These are phyloP conservation scores for Tiphia femorata DNA, from an alignment of 2,888 invertebrate genomes.

Conservation along the genomic window DNA sequence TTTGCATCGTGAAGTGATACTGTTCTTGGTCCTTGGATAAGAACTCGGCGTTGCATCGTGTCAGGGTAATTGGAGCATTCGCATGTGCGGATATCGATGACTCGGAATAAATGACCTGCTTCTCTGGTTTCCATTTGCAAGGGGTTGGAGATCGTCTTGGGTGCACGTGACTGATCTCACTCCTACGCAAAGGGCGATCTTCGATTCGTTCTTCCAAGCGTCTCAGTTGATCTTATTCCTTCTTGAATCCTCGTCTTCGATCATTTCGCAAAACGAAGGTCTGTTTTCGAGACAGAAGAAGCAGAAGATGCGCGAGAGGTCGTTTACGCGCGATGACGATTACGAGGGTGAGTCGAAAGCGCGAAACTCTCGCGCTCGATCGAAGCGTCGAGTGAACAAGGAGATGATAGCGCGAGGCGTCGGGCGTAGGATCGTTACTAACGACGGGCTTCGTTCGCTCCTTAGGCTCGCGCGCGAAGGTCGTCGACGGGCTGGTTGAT, in stretches of 20 bases:
- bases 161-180: no score
- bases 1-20: neutral
- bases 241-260: no score
- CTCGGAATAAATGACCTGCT: no score
- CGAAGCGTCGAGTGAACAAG: slow-evolving; percentile 6
- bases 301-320: no score
- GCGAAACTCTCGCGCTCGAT: slow-evolving; percentile 61
- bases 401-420: slow-evolving; percentile 33
- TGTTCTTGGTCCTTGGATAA: slow-evolving; percentile 30
- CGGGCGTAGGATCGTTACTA: slow-evolving; percentile 29
- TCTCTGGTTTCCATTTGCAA: no score
- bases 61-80: slow-evolving; percentile 39
- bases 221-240: neutral
- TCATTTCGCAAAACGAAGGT: no score
- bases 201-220: neutral
- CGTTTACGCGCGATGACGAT: no score
- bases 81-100: slow-evolving; percentile 20
- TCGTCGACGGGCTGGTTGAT: neutral
- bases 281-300: no score
- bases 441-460: slow-evolving; percentile 23
- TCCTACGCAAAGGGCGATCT: neutral
- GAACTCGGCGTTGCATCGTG: slow-evolving; percentile 31
- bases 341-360: neutral
- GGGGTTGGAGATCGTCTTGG: no score
- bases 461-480: slow-evolving; percentile 11